These are phyloP conservation scores for Sthenelais limicola DNA, from an alignment of 2,888 invertebrate genomes.

Conservation along the genomic window DNA sequence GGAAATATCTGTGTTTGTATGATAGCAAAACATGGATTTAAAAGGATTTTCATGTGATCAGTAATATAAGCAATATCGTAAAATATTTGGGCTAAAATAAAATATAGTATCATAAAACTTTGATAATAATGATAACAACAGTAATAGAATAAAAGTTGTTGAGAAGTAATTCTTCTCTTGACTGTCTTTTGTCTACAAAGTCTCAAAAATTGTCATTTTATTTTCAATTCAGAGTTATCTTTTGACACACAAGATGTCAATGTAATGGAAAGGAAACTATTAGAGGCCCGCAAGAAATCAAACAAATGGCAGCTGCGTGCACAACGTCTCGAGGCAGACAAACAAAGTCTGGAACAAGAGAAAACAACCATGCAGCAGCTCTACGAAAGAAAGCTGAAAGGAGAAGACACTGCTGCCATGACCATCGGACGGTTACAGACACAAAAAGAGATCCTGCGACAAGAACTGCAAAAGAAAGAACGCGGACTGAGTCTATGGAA, in stretches of 20 bases:
- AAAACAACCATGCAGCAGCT: not conserved
- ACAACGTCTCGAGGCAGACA: not conserved
- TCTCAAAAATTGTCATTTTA: no score
- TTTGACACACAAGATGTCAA: not conserved
- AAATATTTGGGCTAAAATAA: no score
- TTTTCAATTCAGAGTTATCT: slow-evolving; percentile 2
- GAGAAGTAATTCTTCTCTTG: no score
- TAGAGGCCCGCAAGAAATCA: not conserved
- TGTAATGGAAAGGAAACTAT: slow-evolving; percentile 5
- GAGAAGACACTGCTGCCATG: slow-evolving; percentile 3
- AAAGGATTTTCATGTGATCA: no score
- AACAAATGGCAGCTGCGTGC: slow-evolving; percentile 15
- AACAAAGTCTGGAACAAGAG: not conserved
- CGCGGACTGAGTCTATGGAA: slow-evolving; percentile 3
- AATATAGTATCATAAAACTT: no score
- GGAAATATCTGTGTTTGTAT: no score
- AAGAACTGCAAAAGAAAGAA: slow-evolving; percentile 17
- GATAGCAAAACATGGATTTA: no score
- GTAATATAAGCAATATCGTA: no score
- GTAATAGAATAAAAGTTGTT: no score
- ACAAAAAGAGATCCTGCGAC: slow-evolving; percentile 11
- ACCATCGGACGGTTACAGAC: slow-evolving; percentile 20
- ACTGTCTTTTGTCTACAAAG: no score
- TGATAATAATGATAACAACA: no score
- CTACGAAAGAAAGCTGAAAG: not conserved